A percentile compares a stretch with the other conserved stretches of the same genome.
These are phyloP conservation scores for Melieria omissa DNA, from an alignment of 2,888 invertebrate species.

Conservation along the genomic window DNA sequence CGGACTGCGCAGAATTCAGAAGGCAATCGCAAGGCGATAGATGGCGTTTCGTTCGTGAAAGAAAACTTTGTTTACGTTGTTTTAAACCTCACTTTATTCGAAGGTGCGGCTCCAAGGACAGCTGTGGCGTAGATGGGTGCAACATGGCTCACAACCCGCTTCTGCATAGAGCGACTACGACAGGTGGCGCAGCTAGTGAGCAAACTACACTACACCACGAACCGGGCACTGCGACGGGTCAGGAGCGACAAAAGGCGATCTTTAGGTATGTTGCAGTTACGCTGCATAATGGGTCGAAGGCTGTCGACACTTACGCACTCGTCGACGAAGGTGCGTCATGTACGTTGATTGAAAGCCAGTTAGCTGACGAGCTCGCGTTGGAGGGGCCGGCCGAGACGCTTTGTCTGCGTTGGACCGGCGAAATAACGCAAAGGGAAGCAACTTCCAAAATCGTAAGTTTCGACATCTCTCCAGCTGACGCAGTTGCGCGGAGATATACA, in stretches of 20 bases:
- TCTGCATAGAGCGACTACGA: too few relatives aligned
- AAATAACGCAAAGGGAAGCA: slow-evolving; percentile 40
- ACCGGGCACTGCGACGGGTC: too few relatives aligned
- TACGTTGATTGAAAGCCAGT: slow-evolving; percentile 34
- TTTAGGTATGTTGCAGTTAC: slow-evolving; percentile 1
- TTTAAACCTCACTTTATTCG: slow-evolving; percentile 5
- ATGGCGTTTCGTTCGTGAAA: not conserved
- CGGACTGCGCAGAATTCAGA: not conserved
- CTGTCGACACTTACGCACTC: slow-evolving; percentile 38
- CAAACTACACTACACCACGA: too few relatives aligned
- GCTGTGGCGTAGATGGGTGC: too few relatives aligned
- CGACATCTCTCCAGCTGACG: slow-evolving; percentile 24
- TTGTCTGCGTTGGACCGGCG: slow-evolving; percentile 40
- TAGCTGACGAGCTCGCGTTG: slow-evolving; percentile 33
- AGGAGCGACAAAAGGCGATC: not conserved
- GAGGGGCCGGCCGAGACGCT: slow-evolving; percentile 33
- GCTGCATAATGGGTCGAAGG: not conserved
- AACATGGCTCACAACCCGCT: too few relatives aligned
- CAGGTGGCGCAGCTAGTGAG: too few relatives aligned
- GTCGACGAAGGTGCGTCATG: slow-evolving; percentile 43
- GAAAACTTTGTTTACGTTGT: not conserved
- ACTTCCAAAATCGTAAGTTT: slow-evolving; percentile 35
- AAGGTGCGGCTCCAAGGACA: not conserved
- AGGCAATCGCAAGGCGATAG: not conserved
- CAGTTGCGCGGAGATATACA: slow-evolving; percentile 13